Base-by-base conservation (phyloP, 2,888 invertebrate genomes). In the Pseudococcus viburni region DNA sequence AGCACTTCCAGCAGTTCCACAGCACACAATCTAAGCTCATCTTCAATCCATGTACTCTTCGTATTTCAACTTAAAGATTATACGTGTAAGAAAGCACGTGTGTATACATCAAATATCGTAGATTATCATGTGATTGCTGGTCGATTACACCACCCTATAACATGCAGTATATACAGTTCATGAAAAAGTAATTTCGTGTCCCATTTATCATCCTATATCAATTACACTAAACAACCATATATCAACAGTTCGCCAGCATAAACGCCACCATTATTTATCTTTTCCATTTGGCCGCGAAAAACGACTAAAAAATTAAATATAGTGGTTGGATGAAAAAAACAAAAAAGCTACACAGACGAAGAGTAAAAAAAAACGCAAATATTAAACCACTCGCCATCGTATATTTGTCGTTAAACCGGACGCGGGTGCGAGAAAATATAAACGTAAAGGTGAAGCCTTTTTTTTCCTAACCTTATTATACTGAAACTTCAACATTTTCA, bases 171-270 rank as follows among this genome's bases (percentile, higher is more conserved):
- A 42, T 7, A 73, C 17, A 64, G 73, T 73, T 73, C 33, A 33
- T 73, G 73, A 73, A 73, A 73, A 73, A 73, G 73, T 73, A 73
- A 73, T 73, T 73, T 73, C 73, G 33, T 73, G 73, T 73, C 33
- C 73, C 73, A 73, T 73, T 73, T 73, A 73, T 73, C 73, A 73
- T 73, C 33, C 39, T 17, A 17, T 73, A 73, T 73, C 73, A 73
- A 73, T 73, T 73, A 73, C 73, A 73, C 73, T 33, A 15, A 33
- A 19, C 22, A 73, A 73, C 73, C 73, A 73, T 73, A 73, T 73
- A 73, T 73, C 26, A 73, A 73, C 73, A 73, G 17, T 73, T 73
- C 33, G 73, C 73, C 73, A 19, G 73, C 15, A 33, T 33, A 73
- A 73, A 73, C 33, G 73, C 73, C 73, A 73, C 73, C 73, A 73